A percentile compares a stretch with the other conserved stretches of the same genome.
phyloP scores from a whole-genome alignment of 2,888 invertebrate genomes.

The Pseudococcus jackbeardsleyi region DNA sequence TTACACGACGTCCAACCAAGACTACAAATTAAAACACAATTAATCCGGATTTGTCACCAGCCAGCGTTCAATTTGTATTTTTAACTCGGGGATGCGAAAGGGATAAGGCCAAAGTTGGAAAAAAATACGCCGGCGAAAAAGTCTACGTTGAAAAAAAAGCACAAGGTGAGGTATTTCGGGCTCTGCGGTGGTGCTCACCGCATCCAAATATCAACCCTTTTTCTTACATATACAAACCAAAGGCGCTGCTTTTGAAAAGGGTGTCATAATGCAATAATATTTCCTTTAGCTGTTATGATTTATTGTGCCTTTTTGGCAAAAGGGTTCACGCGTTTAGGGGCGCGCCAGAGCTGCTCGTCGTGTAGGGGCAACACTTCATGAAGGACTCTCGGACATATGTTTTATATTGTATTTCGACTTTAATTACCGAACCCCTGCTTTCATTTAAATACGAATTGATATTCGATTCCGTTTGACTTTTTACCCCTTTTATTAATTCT shows the following conservation, averaged over 20 bases:
- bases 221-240: constrained; percentile 38
- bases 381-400: constrained; percentile 64
- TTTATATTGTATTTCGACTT: constrained; percentile 64
- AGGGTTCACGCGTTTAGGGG: constrained; percentile 60
- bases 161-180: background rate
- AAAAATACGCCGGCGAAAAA: background rate
- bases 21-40: constrained; percentile 61
- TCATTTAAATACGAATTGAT: constrained; percentile 64
- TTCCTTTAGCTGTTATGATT: constrained; percentile 64
- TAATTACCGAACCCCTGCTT: constrained; percentile 61
- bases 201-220: constrained; percentile 52
- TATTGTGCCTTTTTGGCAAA: constrained; percentile 56
- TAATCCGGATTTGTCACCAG: constrained; percentile 63
- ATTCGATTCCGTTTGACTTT: constrained; percentile 65
- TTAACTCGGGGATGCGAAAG: constrained; percentile 20
- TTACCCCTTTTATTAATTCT: constrained; percentile 62
- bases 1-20: background rate
- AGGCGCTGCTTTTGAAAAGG: constrained; percentile 57
- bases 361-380: constrained; percentile 64
- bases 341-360: constrained; percentile 54
- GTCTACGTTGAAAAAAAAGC: constrained; percentile 30
- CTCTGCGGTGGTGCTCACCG: background rate
- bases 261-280: constrained; percentile 64
- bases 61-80: constrained; percentile 60
- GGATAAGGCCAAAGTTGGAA: background rate